Percentiles rank a stretch among this genome's conserved stretches.
Conservation (phyloP, 2,888 invertebrate species). For the Ophioninae sp. region DNA sequence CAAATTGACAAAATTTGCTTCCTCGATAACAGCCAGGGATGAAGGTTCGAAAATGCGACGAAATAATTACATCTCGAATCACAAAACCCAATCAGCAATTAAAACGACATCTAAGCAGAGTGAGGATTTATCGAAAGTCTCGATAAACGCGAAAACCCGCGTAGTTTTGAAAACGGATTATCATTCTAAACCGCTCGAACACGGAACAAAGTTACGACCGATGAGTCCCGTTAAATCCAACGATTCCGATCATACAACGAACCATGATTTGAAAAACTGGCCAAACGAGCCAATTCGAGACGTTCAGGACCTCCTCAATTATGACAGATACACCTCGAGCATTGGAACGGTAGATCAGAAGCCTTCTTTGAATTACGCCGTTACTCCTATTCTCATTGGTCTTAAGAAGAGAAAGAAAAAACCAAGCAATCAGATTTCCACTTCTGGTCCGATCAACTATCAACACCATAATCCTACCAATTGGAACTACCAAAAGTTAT, state of each 20-base stretch:
- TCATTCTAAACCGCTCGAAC: slow-evolving; percentile 14
- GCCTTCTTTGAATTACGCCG: slow-evolving; percentile 24
- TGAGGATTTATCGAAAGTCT: slow-evolving; percentile 9
- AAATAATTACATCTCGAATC: slow-evolving; percentile 34
- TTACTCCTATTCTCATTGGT: slow-evolving; percentile 37
- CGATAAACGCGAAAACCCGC: slow-evolving; percentile 53
- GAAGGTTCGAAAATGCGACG: slow-evolving; percentile 25
- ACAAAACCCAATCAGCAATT: not conserved
- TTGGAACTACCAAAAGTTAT: slow-evolving; percentile 24
- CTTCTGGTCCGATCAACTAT: slow-evolving; percentile 2
- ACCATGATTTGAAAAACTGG: slow-evolving; percentile 73
- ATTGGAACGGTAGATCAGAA: slow-evolving; percentile 41
- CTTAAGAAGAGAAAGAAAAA: slow-evolving; percentile 50
- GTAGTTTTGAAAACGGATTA: slow-evolving; percentile 49
- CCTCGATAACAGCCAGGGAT: not conserved
- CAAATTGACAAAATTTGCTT: slow-evolving; percentile 36
- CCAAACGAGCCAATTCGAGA: slow-evolving; percentile 72
- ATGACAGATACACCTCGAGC: slow-evolving; percentile 75
- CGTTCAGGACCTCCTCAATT: slow-evolving; percentile 74
- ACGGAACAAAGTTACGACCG: slow-evolving; percentile 20
- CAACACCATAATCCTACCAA: slow-evolving; percentile 29
- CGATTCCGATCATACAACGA: slow-evolving; percentile 1
- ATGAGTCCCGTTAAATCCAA: not conserved
- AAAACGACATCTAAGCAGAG: not conserved
- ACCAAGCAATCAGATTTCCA: slow-evolving; percentile 2